A percentile compares a stretch with the other conserved stretches of the same genome.
These are phyloP conservation scores for Orthonyx spaldingii DNA, from an alignment of 2,113 vertebrate genomes.

Conservation along the genomic window DNA sequence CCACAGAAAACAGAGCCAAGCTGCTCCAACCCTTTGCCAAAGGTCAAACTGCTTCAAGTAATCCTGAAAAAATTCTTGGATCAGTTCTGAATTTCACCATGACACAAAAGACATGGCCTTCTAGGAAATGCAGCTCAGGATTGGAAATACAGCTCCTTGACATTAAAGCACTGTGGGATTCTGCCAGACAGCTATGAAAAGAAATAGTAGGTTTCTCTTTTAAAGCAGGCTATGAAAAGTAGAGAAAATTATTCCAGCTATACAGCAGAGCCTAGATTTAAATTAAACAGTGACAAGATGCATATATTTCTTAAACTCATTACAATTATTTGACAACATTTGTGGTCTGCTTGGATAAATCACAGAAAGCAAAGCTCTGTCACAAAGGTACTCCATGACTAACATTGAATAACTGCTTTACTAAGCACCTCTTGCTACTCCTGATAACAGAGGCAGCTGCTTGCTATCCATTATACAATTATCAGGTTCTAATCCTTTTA, in stretches of 20 bases:
- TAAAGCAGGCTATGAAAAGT: background rate
- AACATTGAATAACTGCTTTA: slow-evolving; percentile 38
- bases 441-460: slow-evolving; percentile 2
- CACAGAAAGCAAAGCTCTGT: background rate
- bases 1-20: background rate
- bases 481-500: slow-evolving; percentile 51
- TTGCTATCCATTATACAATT: slow-evolving; percentile 53
- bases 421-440: slow-evolving; percentile 27
- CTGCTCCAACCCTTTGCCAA: background rate
- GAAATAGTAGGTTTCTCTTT: background rate
- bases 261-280: background rate
- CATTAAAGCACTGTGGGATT: background rate
- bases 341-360: slow-evolving; percentile 45
- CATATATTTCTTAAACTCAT: slow-evolving; percentile 30
- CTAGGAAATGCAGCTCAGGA: background rate
- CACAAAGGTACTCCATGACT: slow-evolving; percentile 45
- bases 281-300: slow-evolving; percentile 8
- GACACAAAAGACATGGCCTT: background rate
- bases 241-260: slow-evolving; percentile 8
- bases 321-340: slow-evolving; percentile 11
- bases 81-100: background rate
- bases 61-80: background rate
- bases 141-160: background rate
- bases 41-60: background rate
- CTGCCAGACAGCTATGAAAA: background rate